Evolutionary conservation across 2,113 vertebrate genomes (phyloP).

Genomic region (Seriola dumerili): DNA sequence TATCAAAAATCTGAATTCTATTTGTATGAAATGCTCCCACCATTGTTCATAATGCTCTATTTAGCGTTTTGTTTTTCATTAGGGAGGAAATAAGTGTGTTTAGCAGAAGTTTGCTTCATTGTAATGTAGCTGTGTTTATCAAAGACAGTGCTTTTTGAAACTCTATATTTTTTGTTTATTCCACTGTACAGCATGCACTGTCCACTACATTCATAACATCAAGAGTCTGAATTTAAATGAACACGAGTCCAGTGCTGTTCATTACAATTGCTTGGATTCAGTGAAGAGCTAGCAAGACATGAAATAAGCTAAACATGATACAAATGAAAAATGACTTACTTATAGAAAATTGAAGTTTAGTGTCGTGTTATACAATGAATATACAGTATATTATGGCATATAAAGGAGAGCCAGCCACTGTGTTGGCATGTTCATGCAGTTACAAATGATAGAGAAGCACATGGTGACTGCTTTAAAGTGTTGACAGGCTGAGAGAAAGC

Average conservation of each 20-base stretch:
- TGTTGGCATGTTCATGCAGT: not conserved
- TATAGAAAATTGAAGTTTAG: not conserved
- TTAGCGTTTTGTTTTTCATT: not conserved
- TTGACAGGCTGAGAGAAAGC: slow-evolving; percentile 16
- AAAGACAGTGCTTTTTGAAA: not conserved
- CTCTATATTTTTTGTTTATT: not conserved
- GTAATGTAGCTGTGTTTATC: not conserved
- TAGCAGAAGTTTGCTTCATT: not conserved
- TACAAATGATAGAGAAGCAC: not conserved
- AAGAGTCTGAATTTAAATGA: too few species aligned
- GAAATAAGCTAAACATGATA: not conserved
- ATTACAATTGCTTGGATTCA: not conserved
- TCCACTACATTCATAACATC: too few species aligned
- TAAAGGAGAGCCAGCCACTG: not conserved
- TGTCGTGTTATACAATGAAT: not conserved
- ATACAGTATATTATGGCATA: not conserved
- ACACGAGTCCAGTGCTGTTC: not conserved
- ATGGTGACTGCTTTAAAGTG: not conserved
- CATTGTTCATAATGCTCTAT: not conserved
- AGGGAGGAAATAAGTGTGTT: not conserved
- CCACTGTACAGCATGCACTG: not conserved
- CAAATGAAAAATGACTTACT: not conserved
- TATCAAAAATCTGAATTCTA: not conserved
- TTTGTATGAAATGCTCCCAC: not conserved
- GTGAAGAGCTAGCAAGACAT: not conserved